Conservation (phyloP, 2,888 invertebrate species). For the Hetaerina titia region DNA sequence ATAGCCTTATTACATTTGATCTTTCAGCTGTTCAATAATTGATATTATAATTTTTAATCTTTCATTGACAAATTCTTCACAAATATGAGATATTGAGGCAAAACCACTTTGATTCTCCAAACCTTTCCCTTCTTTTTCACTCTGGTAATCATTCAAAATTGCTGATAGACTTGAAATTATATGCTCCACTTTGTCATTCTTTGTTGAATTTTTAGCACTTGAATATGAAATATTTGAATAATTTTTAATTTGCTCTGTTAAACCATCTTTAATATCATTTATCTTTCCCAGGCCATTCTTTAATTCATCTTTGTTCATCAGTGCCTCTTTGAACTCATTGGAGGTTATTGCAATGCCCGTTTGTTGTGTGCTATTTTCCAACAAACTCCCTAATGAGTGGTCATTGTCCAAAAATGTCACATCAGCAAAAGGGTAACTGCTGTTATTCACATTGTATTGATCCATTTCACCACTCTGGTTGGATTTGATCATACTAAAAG, state of each 20-base stretch:
- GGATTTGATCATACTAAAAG: not conserved
- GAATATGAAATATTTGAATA: not conserved
- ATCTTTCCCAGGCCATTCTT: no score
- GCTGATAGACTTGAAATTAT: conserved; percentile 11
- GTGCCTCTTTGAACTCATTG: not conserved
- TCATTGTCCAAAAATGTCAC: not conserved
- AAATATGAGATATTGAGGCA: not conserved
- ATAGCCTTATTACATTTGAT: not conserved
- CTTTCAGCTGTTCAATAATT: conserved; percentile 5
- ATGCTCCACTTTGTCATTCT: not conserved
- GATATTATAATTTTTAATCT: conserved; percentile 36
- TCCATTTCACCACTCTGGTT: not conserved
- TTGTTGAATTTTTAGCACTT: not conserved
- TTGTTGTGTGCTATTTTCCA: not conserved
- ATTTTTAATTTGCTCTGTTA: not conserved
- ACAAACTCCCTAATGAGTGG: not conserved
- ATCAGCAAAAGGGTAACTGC: not conserved
- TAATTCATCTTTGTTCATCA: not conserved
- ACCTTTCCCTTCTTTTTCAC: not conserved
- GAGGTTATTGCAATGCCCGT: not conserved
- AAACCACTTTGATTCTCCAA: not conserved
- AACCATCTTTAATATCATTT: not conserved
- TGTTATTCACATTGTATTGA: not conserved
- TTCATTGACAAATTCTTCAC: conserved; percentile 43
- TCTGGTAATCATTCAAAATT: conserved; percentile 37